A percentile compares a stretch with the other conserved stretches of the same genome.
Conservation (phyloP, 1,140 invertebrate genomes). For the Muscidifurax raptorellus region DNA sequence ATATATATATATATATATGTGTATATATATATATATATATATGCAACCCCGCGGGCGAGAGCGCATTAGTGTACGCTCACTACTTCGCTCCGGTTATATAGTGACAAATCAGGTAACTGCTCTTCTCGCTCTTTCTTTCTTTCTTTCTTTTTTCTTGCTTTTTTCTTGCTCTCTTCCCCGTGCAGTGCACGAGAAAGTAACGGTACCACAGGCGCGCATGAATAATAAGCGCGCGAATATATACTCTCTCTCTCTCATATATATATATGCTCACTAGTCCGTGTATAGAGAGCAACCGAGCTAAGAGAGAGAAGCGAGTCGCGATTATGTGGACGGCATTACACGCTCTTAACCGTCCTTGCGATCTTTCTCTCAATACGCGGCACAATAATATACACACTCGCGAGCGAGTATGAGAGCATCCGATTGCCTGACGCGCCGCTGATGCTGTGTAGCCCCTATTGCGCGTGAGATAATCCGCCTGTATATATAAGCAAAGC, state of each 20-base stretch:
- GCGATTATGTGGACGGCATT: constrained; percentile 58
- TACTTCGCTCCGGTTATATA: constrained; percentile 32
- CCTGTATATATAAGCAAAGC: not conserved
- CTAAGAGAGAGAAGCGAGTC: constrained; percentile 23
- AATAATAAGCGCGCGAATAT: constrained; percentile 63
- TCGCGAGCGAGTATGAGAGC: not conserved
- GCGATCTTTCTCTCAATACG: not conserved
- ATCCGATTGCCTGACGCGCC: not conserved
- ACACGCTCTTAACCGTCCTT: constrained; percentile 53
- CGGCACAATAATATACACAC: not conserved
- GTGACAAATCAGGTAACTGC: constrained; percentile 56
- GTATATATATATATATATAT: too few relatives aligned
- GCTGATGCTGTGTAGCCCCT: not conserved
- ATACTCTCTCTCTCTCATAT: constrained; percentile 48
- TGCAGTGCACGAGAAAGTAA: constrained; percentile 41
- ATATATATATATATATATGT: too few relatives aligned
- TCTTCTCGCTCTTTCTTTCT: constrained; percentile 27
- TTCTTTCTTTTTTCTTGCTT: not conserved
- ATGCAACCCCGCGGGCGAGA: not conserved
- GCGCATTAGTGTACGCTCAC: constrained; percentile 7
- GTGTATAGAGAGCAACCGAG: too few relatives aligned
- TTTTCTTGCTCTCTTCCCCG: not conserved
- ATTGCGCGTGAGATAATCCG: not conserved
- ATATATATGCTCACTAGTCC: not conserved
- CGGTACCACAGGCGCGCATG: constrained; percentile 47